Base-by-base conservation (phyloP, 2,888 invertebrate species). In the Esperia sulphurella region DNA sequence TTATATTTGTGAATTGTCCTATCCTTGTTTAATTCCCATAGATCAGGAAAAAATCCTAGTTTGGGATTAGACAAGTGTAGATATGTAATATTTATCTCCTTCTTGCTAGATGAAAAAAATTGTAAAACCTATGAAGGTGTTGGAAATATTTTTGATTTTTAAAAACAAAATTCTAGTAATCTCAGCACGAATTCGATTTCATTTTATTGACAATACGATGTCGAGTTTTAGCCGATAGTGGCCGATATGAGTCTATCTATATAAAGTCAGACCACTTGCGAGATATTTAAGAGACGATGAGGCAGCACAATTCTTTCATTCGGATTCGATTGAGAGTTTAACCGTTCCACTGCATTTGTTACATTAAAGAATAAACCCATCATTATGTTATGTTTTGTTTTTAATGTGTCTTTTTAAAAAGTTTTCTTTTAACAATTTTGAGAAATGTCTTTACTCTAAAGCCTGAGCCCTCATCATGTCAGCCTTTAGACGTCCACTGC, bases 271-370 rank as follows among this genome's bases (percentile, higher is more conserved):
- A 68, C 75, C 66, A 75, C 76, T 71, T 64, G 53, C 57, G 60
- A 67, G 68, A 74, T 78, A 77, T 75, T 79, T 77, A 74, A 61
- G 75, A 80, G 65, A 73, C 69, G 78, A 73, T 77, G 80, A 79
- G 63, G 59, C 75, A 68, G 81, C 78, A 65, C 63, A 60, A 72
- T 71, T 70, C 66, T 71, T 79, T 75, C 75, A 78, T 75, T 75
- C 71, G 63, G 68, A 68, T 73, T 66, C 71, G 58, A 71, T 72
- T 66, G 67, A 68, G 67, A 68, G 51, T 57, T n/a, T 5, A 35
- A n/a, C 29, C 31, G 58, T 68, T 68, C 58, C 63, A 65, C 54
- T 63, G 61, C 66, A 65, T 64, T 75, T 64, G 60, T 68, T 67
- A 21, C 55, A 65, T 69, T 61, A 71, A 62, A 63, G 70, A 71